These are phyloP conservation scores for Odontomachus brunneus DNA, from an alignment of 1,140 invertebrate genomes.

Conservation along the genomic window DNA sequence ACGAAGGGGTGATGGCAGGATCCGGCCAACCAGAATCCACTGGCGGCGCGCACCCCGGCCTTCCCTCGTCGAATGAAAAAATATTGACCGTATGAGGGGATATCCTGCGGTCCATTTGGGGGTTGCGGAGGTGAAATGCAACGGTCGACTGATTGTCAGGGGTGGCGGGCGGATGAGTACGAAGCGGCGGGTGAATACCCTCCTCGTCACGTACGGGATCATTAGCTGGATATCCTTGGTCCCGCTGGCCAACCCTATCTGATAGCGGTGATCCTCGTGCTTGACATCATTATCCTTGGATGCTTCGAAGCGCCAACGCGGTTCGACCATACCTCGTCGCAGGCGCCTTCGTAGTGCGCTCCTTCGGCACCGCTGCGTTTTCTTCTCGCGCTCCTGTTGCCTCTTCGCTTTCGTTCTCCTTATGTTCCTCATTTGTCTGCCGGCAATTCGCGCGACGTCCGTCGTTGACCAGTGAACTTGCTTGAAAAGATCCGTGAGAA, in stretches of 20 bases:
- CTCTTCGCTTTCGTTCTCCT: background rate
- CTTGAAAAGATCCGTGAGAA: background rate
- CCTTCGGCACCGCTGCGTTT: conserved; percentile 41
- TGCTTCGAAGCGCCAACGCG: conserved; percentile 71
- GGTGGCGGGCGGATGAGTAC: conserved; percentile 38
- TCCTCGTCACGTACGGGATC: conserved; percentile 81
- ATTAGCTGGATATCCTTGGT: conserved; percentile 82
- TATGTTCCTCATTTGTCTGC: conserved; percentile 12
- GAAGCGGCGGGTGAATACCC: conserved; percentile 77
- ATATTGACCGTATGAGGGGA: conserved; percentile 83
- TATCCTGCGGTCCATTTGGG: conserved; percentile 85
- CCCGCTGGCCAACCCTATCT: conserved; percentile 73
- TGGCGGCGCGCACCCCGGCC: conserved; percentile 30
- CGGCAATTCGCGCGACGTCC: background rate
- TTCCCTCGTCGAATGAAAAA: conserved; percentile 80
- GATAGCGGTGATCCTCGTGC: conserved; percentile 76
- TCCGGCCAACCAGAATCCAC: conserved; percentile 60
- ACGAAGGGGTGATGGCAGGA: conserved; percentile 76
- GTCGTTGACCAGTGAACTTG: conserved; percentile 6
- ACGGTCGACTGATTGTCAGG: conserved; percentile 70
- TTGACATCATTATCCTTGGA: conserved; percentile 80
- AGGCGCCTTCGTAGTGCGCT: conserved; percentile 41
- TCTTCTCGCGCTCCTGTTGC: conserved; percentile 14
- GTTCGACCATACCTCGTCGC: conserved; percentile 52
- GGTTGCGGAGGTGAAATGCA: conserved; percentile 83